Evolutionary conservation across 2,797 vertebrate species (phyloP).

Genomic region (Myripristis jacobus): DNA sequence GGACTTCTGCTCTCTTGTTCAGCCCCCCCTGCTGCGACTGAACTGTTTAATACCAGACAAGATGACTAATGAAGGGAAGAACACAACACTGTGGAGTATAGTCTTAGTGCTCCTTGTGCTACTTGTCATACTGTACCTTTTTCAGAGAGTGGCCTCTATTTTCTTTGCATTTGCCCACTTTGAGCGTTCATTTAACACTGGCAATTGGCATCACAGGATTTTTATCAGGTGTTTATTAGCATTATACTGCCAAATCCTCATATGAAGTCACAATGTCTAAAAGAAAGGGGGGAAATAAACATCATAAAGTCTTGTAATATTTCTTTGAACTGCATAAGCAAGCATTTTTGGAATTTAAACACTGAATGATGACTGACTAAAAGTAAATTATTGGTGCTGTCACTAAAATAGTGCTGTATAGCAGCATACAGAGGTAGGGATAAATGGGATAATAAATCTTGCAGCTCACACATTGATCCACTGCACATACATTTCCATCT

Average conservation of each 20-base stretch:
- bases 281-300: background rate
- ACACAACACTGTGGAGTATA: background rate
- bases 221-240: slow-evolving; percentile 42
- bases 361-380: no score
- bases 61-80: background rate
- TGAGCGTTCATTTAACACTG: slow-evolving; percentile 17
- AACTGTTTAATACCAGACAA: no score
- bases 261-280: slow-evolving; percentile 37
- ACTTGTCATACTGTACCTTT: slow-evolving; percentile 16
- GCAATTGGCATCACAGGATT: slow-evolving; percentile 23
- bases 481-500: no score
- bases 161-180: background rate
- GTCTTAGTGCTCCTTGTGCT: background rate
- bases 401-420: no score
- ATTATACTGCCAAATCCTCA: slow-evolving; percentile 22
- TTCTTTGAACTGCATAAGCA: no score
- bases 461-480: no score
- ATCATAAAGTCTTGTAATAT: background rate
- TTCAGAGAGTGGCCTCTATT: background rate
- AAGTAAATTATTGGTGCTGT: no score
- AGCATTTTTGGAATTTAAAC: no score
- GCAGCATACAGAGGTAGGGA: no score
- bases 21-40: no score
- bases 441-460: no score
- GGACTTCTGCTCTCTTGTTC: no score